Evolutionary conservation across 2,797 vertebrate species (phyloP).

Genomic region (Xerus rutilus): DNA sequence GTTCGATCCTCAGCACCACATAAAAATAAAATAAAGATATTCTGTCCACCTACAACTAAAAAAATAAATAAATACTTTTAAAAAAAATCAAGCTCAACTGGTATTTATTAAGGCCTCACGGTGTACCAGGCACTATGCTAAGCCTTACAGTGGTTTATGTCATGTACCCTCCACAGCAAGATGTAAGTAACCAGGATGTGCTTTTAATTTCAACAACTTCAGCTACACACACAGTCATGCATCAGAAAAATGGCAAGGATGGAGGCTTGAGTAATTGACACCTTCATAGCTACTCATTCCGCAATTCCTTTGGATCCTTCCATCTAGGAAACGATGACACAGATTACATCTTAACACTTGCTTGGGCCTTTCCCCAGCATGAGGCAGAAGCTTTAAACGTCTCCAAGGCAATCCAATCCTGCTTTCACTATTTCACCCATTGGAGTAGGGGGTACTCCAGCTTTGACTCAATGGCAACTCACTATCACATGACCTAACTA

Average conservation of each 20-base stretch:
- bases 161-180: background rate
- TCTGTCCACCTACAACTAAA: no score
- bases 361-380: background rate
- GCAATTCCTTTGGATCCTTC: background rate
- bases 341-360: background rate
- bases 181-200: background rate
- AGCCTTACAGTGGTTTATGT: background rate
- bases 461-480: background rate
- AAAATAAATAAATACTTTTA: no score
- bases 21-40: no score
- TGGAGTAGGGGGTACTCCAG: background rate
- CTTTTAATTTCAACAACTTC: conserved; percentile 27
- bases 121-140: background rate
- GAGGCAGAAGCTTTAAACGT: background rate
- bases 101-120: background rate
- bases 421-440: background rate
- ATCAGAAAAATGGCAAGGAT: background rate
- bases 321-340: background rate
- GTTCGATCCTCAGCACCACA: no score
- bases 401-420: background rate
- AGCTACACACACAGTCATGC: background rate
- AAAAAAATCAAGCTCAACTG: background rate
- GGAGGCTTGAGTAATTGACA: conserved; percentile 46
- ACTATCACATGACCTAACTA: background rate
- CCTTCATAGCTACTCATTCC: background rate